These are phyloP conservation scores for Borostomias antarcticus DNA, from an alignment of 2,797 vertebrate species.

Conservation along the genomic window DNA sequence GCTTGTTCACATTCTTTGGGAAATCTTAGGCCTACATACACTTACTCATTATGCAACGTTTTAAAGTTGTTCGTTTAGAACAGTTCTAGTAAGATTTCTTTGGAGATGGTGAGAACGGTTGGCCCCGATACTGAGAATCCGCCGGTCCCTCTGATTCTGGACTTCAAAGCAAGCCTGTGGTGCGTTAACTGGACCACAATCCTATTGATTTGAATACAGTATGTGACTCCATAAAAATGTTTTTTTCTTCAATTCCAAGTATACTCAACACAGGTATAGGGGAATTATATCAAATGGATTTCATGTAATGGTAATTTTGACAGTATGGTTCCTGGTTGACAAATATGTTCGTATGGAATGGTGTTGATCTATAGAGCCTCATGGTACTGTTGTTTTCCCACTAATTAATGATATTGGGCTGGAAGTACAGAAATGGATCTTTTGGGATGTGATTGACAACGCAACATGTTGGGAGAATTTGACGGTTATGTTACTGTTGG, in stretches of 20 bases:
- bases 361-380: background rate
- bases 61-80: slow-evolving; percentile 45
- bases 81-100: slow-evolving; percentile 23
- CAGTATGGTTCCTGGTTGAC: background rate
- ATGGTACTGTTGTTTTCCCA: no score
- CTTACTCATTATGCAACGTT: slow-evolving; percentile 58
- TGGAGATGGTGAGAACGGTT: slow-evolving; percentile 9
- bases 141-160: background rate
- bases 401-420: background rate
- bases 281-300: background rate
- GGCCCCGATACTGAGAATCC: background rate
- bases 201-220: slow-evolving; percentile 6
- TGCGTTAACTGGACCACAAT: background rate
- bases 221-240: no score
- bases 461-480: no score
- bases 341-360: background rate
- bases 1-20: slow-evolving; percentile 46
- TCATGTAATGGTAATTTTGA: background rate
- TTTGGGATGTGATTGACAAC: background rate
- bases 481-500: background rate
- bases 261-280: background rate
- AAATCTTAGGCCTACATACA: slow-evolving; percentile 27
- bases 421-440: background rate
- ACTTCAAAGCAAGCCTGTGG: background rate
- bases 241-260: slow-evolving; percentile 29